Conservation (phyloP, 2,797 vertebrate species). For the Linurgus olivaceus region DNA sequence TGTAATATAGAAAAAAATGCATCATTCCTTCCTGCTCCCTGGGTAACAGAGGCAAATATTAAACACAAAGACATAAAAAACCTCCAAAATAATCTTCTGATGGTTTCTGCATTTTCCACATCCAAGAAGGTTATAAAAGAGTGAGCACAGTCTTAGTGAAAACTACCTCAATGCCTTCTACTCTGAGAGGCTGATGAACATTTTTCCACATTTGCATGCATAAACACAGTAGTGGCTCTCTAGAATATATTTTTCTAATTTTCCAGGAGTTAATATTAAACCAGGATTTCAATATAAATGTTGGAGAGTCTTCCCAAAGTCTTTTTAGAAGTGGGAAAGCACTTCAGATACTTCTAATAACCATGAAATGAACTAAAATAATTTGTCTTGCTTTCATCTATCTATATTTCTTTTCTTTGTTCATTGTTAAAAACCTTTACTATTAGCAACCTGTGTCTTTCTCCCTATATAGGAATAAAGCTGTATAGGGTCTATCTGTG, state of each 20-base stretch:
- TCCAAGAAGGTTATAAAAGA: not conserved
- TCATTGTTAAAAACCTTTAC: conserved; percentile 17
- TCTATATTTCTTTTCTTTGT: not conserved
- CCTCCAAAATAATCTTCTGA: not conserved
- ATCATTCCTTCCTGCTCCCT: not conserved
- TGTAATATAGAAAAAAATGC: not conserved
- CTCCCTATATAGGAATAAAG: conserved; percentile 19
- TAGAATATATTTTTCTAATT: not conserved
- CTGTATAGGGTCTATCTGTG: conserved; percentile 20
- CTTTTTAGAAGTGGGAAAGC: not conserved
- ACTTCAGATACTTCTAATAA: not conserved
- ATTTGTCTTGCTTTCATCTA: conserved; percentile 12
- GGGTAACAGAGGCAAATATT: not conserved
- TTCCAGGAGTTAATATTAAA: not conserved
- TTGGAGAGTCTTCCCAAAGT: not conserved
- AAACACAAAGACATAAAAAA: not conserved
- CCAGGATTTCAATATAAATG: not conserved
- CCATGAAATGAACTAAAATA: not conserved
- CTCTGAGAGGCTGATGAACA: not conserved
- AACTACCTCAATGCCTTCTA: not conserved
- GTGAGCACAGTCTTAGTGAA: not conserved
- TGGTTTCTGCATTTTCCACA: not conserved
- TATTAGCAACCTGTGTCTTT: conserved; percentile 11
- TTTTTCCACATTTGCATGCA: not conserved
- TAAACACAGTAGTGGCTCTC: not conserved